Conservation (phyloP, 2,113 vertebrate genomes). For the Solenodon paradoxus region DNA sequence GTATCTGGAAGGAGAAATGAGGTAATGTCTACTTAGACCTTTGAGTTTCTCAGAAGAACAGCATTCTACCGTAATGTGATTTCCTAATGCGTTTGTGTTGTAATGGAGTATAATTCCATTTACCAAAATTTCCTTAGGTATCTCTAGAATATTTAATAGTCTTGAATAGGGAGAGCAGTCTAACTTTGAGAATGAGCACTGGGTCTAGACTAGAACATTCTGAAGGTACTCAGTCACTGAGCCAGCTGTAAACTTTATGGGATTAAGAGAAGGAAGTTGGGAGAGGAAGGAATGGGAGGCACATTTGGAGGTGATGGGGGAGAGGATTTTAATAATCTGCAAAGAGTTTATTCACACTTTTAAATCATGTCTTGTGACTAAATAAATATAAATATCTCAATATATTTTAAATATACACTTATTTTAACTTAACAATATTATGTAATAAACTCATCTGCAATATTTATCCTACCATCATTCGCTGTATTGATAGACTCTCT, state of each 20-base stretch:
- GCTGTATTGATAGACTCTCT: background rate
- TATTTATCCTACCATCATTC: background rate
- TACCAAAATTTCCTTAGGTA: slow-evolving; percentile 37
- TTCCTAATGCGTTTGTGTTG: slow-evolving; percentile 53
- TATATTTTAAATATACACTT: background rate
- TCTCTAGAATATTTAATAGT: slow-evolving; percentile 3
- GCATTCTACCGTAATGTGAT: slow-evolving; percentile 57
- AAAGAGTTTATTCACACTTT: background rate
- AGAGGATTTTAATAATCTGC: background rate
- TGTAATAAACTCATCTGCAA: background rate
- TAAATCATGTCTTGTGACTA: background rate
- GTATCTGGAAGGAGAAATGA: slow-evolving; percentile 65
- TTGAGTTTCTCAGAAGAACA: slow-evolving; percentile 60
- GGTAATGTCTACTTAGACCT: slow-evolving; percentile 72
- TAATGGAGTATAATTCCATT: slow-evolving; percentile 59
- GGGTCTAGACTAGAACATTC: background rate
- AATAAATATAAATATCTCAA: background rate
- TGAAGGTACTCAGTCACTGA: background rate
- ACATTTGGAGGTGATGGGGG: background rate
- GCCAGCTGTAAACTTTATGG: background rate
- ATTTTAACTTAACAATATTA: background rate
- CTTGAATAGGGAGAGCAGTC: background rate
- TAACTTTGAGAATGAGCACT: background rate
- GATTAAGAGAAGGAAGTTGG: background rate
- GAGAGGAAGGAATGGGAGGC: background rate